Evolutionary conservation across 2,888 invertebrate genomes (phyloP), one percentile per base, ranked within the genome.

Genomic region (Auanema sp.): DNA sequence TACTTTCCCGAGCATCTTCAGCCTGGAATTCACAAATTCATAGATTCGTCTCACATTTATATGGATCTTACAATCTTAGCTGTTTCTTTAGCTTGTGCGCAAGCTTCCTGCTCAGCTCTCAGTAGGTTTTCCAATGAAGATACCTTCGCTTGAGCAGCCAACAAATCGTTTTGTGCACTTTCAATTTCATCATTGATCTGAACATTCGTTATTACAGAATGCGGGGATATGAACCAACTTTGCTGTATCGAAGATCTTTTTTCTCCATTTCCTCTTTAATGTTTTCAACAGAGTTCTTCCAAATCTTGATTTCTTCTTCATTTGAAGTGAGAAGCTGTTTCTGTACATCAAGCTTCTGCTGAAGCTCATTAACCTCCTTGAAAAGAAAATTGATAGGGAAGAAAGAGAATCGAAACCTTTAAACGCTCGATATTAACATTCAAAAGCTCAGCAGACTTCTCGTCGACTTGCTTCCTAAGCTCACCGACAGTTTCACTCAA

Each of bases 401-500:
- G 16, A 47, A 21, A 47, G 8, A 47, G 6, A 47, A 6, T 47
- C 8, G 6, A 3, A 16, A 47, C 47, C 47, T 47, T 16, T 6
- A 18, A 16, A 16, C 16, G 21, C 4, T 16, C 16, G 8, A 47
- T 47, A 6, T 47, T 16, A 16, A 47, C 16, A 8, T 47, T 47
- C 47, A 47, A 8, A 5, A 47, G 47, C 8, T 47, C 68, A 0
- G 18, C n/a, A 8, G 57, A 43, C 8, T 69, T 60, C 18, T 59
- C 54, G 11, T 60, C 58, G 18, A 61, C 33, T 14, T 66, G 61
- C 14, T 51, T 18, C 40, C 60, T 60, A 11, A 44, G 40, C 24
- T 56, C 50, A 14, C 55, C 54, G 1, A 69, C 24, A 1, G 25
- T 18, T 1, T 66, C 62, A 0, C 62, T 25, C 14, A 69, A 49